Evolutionary conservation across 2,113 vertebrate species (phyloP), one percentile per base, ranked within the genome.

Genomic region (Elaphurus davidianus): DNA sequence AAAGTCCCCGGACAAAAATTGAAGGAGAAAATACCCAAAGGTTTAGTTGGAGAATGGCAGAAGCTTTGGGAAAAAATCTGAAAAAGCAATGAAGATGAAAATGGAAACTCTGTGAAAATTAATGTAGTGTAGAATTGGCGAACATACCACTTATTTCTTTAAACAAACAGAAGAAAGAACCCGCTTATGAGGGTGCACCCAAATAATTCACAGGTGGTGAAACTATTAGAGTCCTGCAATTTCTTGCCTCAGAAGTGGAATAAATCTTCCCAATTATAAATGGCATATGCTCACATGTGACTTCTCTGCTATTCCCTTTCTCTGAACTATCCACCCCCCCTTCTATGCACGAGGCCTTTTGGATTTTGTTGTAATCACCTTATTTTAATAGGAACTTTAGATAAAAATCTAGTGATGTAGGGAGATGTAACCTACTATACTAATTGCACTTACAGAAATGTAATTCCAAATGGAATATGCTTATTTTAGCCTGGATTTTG

Each of bases 101-200:
- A 98, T 97, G 84, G 96, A 98, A 99, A 98, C 95, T 98, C 92
- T n/a, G 88, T 97, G 96, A 98, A 99, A 98, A 98, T 95, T 97
- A 98, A 98, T 97, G 91, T 91, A 97, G 76, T 98, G 96, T 93
- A 98, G 95, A 98, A 98, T 93, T 97, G 96, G 94, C 95, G 47
- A 98, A 96, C 10, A 86, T 89, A 96, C 62, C 45, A 87, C 93
- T 98, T 98, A 97, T 84, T 98, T 97, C 96, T 99, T 98, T 97
- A 97, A 67, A 97, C 60, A 98, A 96, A 96, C 86, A 98, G 93
- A 98, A 98, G 84, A 98, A 98, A 54, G 95, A 97, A 97, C 96
- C 55, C 36, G 43, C 40, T 96, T 97, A 92, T 79, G 97, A 98
- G 50, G 52, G 86, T 95, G 86, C 76, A 90, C 98, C 84, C 96